Percentiles rank a stretch among this genome's conserved stretches.
Conservation (phyloP, 2,113 vertebrate genomes). For the Cavia porcellus region DNA sequence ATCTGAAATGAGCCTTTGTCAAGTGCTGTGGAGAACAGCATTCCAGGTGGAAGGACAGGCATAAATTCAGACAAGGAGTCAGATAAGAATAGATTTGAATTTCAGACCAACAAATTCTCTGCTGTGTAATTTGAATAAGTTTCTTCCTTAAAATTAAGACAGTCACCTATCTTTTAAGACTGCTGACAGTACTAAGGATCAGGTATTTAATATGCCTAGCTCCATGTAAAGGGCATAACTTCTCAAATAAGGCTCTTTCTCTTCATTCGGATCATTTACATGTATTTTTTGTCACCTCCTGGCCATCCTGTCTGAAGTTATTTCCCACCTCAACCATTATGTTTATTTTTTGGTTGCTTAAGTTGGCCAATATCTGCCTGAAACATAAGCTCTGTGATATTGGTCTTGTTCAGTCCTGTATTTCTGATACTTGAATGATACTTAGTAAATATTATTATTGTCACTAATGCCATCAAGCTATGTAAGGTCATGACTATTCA, state of each 20-base stretch:
- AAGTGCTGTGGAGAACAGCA: background rate
- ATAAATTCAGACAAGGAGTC: background rate
- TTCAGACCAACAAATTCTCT: background rate
- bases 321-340: background rate
- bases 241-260: background rate
- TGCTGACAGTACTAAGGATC: background rate
- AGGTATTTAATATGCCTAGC: background rate
- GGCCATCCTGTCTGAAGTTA: background rate
- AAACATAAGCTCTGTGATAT: background rate
- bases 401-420: background rate
- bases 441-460: conserved; percentile 21
- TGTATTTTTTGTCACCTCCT: background rate
- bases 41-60: background rate
- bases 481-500: background rate
- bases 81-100: background rate
- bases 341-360: conserved; percentile 25
- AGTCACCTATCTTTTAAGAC: background rate
- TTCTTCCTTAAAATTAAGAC: background rate
- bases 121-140: background rate
- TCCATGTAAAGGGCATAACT: background rate
- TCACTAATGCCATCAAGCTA: background rate
- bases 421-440: background rate
- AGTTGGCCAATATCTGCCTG: background rate
- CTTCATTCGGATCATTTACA: background rate
- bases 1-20: background rate